A percentile compares a stretch with the other conserved stretches of the same genome.
Evolutionary conservation across 2,888 invertebrate species (phyloP).

Genomic region (Hartigia nigra): DNA sequence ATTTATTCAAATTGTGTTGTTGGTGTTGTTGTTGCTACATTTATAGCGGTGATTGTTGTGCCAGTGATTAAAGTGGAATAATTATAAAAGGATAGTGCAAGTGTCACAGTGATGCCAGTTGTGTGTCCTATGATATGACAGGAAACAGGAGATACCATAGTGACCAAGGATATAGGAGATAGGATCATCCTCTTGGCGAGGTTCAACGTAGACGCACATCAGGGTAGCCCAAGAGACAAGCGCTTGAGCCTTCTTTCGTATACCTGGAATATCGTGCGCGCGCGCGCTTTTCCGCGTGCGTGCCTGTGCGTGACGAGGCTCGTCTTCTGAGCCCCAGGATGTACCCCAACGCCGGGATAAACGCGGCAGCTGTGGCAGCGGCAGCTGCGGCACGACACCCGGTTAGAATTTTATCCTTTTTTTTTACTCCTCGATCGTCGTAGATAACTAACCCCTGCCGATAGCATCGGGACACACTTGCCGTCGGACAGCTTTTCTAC

Average conservation of each 20-base stretch:
- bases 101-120: not conserved
- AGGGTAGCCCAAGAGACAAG: constrained; percentile 23
- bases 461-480: not conserved
- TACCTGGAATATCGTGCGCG: not conserved
- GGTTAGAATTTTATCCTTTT: constrained; percentile 47
- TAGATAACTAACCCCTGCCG: not conserved
- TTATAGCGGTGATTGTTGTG: not conserved
- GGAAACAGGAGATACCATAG: not conserved
- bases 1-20: not conserved
- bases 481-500: not conserved
- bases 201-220: not conserved
- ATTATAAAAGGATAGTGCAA: not conserved
- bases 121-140: not conserved
- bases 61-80: not conserved
- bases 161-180: not conserved
- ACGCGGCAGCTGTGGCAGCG: constrained; percentile 63
- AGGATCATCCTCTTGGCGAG: not conserved
- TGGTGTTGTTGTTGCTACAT: not conserved
- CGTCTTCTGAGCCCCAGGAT: constrained; percentile 36
- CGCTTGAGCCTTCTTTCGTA: not conserved
- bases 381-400: constrained; percentile 64
- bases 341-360: constrained; percentile 61
- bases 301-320: not conserved
- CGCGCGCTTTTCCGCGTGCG: constrained; percentile 11
- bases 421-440: constrained; percentile 11